Base-by-base conservation (phyloP, 1,140 invertebrate species). In the Micrasema longulum region DNA sequence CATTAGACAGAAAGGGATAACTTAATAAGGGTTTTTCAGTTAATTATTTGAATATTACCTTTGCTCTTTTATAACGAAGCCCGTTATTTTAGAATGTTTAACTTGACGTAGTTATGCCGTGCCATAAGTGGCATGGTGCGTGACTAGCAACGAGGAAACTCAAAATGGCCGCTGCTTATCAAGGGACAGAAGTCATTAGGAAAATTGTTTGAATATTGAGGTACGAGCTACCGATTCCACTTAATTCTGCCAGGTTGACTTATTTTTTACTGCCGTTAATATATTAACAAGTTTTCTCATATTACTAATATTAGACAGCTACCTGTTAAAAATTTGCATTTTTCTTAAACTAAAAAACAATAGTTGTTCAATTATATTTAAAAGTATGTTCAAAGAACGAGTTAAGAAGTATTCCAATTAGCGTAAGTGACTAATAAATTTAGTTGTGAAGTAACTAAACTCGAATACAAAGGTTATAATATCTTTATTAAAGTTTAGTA, bases 191-290 rank as follows among this genome's bases (percentile, higher is more conserved):
- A 74, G 50, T 69, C 72, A 74, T 74, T 74, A 74, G 68, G 72
- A 53, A 74, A 74, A 74, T 74, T 74, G 68, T 74, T 73, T 73
- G 35, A 70, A 74, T 48, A 69, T 55, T 38, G 64, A 67, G n/a
- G n/a, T n/a, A 67, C 55, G 4, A 16, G 18, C 48, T 31, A 18
- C 53, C 53, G 14, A 57, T 63, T 63, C 57, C 41, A 45, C 38
- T 36, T 18, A 45, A 63, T n/a, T 45, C 9, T 45, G 18, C 18
- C 38, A 43, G n/a, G n/a, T n/a, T n/a, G n/a, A n/a, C n/a, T n/a
- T n/a, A n/a, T n/a, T n/a, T n/a, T n/a, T n/a, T n/a, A n/a, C n/a
- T n/a, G n/a, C n/a, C n/a, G n/a, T n/a, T n/a, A n/a, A n/a, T n/a
- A n/a, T n/a, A n/a, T n/a, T n/a, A n/a, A n/a, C n/a, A n/a, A n/a